Conservation (phyloP, 2,113 vertebrate genomes). For the Cephalopterus ornatus region DNA sequence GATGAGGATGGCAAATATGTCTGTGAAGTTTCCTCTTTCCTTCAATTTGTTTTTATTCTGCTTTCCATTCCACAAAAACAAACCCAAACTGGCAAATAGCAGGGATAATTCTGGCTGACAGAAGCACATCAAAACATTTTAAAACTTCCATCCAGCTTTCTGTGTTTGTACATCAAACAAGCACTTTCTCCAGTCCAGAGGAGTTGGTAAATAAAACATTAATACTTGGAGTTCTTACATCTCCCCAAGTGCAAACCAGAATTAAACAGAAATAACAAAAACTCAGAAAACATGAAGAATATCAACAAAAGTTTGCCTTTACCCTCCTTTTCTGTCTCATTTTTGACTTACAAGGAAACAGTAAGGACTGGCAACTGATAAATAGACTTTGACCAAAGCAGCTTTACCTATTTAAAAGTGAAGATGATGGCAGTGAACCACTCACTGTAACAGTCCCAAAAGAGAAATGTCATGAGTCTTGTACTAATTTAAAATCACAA, state of each 20-base stretch:
- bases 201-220: neutral
- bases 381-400: neutral
- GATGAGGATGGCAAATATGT: neutral
- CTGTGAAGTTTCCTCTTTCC: neutral
- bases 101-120: neutral
- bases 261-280: neutral
- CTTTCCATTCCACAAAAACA: neutral
- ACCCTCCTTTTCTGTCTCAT: neutral
- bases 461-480: conserved; percentile 41
- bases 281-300: neutral
- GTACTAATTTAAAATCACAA: conserved; percentile 54
- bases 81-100: neutral
- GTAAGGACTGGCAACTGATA: neutral
- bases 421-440: neutral
- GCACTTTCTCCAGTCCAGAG: neutral
- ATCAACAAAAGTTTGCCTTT: neutral
- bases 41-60: neutral
- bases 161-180: neutral
- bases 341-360: neutral
- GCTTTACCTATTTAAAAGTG: neutral
- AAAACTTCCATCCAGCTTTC: neutral
- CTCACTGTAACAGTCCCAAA: conserved; percentile 1
- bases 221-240: neutral
- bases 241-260: neutral
- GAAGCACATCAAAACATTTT: neutral